These are phyloP conservation scores for Nyctalus aviator DNA, from an alignment of 2,797 vertebrate genomes.

Conservation along the genomic window DNA sequence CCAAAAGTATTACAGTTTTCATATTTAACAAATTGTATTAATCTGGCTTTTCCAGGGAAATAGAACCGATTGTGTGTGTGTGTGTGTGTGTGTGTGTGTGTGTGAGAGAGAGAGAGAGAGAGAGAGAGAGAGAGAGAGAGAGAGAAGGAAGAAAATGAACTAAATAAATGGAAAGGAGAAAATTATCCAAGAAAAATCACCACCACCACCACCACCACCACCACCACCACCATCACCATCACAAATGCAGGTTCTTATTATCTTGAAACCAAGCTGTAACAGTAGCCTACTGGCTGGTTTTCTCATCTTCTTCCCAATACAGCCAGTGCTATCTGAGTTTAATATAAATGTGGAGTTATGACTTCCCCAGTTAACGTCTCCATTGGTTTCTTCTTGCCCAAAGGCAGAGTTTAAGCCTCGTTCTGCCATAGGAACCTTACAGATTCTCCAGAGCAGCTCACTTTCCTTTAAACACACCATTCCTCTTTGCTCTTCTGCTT, in stretches of 20 bases:
- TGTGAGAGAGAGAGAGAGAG: too few relatives aligned
- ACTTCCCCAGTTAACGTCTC: neutral
- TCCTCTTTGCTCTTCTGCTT: neutral
- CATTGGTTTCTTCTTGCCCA: neutral
- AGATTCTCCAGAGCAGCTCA: neutral
- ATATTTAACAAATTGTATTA: conserved; percentile 5
- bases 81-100: too few relatives aligned
- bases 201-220: neutral
- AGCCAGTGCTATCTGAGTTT: neutral
- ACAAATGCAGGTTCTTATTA: neutral
- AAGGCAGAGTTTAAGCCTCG: neutral
- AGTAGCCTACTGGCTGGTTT: neutral
- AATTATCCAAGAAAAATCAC: neutral
- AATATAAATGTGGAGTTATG: neutral
- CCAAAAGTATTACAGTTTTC: neutral
- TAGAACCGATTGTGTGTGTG: neutral
- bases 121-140: too few relatives aligned
- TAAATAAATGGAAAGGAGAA: neutral
- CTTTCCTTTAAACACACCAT: neutral
- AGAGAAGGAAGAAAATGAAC: neutral
- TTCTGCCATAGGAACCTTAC: neutral
- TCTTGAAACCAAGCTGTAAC: neutral
- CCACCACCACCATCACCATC: neutral
- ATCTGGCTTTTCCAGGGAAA: neutral
- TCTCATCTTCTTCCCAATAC: neutral